Evolutionary conservation across 1,140 invertebrate genomes (phyloP), one percentile per base, ranked within the genome.

Genomic region (Aleiodes sp.): DNA sequence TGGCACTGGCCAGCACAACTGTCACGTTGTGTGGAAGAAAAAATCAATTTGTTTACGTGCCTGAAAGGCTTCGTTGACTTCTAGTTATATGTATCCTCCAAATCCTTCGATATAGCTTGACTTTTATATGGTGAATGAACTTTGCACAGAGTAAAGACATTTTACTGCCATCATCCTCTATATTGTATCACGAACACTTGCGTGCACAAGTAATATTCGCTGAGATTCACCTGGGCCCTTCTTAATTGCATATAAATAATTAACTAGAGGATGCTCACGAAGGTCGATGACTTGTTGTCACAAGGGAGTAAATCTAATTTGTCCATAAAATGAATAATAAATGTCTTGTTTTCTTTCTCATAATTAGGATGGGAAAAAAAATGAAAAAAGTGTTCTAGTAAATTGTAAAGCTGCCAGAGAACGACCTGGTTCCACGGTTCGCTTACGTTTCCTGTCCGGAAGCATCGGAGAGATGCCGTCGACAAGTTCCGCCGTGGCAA

Each of bases 351-450:
- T n/a, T n/a, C n/a, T n/a, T n/a, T n/a, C n/a, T n/a, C n/a, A n/a
- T n/a, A n/a, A n/a, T n/a, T n/a, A n/a, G n/a, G n/a, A n/a, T n/a
- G n/a, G n/a, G n/a, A 33, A 33, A 8, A 33, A 33, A 8, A 1
- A 33, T 33, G 7, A 33, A 33, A 33, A 33, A 33, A 1, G 12
- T 33, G 7, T 33, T 33, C 12, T 8, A 33, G 2, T 1, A 8
- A 33, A 8, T 33, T 14, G 10, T 31, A 14, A 31, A 29, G 28
- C 4, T 59, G 28, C 24, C 28, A 29, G 65, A 78, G 72, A 74
- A 73, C 76, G 79, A 79, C 80, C 82, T 77, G 78, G 75, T 84
- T 85, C 78, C 80, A 86, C 82, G 83, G 80, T 84, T 73, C 77
- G 82, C 75, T 84, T 83, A 78, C 74, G 64, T 77, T 84, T 85